Evolutionary conservation across 2,113 vertebrate species (phyloP), one percentile per base, ranked within the genome.

Genomic region (Onychostoma macrolepis): DNA sequence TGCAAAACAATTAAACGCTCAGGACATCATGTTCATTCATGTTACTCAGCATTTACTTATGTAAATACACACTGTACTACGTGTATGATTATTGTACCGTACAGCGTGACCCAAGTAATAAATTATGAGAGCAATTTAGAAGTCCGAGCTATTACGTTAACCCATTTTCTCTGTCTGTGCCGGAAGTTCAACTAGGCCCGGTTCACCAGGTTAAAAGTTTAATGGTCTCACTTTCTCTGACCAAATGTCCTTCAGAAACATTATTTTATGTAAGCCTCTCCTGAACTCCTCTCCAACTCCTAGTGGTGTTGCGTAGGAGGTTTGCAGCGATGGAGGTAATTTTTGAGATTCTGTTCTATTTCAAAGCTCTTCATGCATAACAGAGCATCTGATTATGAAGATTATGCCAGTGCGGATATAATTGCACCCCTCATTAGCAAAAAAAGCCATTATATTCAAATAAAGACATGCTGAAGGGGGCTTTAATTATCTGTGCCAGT

Each of bases 381-480:
- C 28, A 5, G 33, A 56, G 48, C 69, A 43, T 89, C 36, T 83
- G 83, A 82, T 87, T 86, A 81, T 83, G 72, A 87, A 87, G 45
- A 83, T 79, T 24, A 38, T 74, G 61, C 61, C 50, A 67, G 61
- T 13, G 33, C 45, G 6, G 58, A 85, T 74, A 71, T 85, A 83
- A 89, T 82, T 85, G 48, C 24, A 10, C 63, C 83, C n/a, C 80
- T 81, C 72, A 87, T 89, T 89, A 87, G 74, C 85, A 45, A 75
- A 38, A 78, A 85, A 72, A 87, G 48, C 77, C 76, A 87, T 86
- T 84, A 86, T 86, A 88, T 88, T 88, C 41, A 61, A 87, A 86
- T 91, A 77, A 83, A 81, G 61, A 63, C 17, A 9, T 50, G 30
- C 74, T 69, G 78, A 65, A 78, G 84, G 30, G 41, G 78, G 33